phyloP scores from a whole-genome alignment of 2,797 vertebrate genomes.

The Centroberyx gerrardi region DNA sequence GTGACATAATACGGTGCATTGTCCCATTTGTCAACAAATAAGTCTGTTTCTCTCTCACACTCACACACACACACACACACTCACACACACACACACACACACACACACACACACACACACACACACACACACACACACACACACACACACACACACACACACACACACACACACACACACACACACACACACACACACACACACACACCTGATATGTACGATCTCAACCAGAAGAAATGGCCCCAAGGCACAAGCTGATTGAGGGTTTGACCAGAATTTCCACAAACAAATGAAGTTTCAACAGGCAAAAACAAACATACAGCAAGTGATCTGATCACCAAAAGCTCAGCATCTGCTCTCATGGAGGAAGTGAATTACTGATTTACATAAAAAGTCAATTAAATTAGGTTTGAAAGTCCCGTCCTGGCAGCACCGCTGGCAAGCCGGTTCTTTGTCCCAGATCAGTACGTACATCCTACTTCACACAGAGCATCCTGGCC shows the following conservation, averaged over 20 bases:
- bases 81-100: too few species aligned
- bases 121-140: too few species aligned
- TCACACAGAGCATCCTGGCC: background rate
- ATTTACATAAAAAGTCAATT: conserved; percentile 12
- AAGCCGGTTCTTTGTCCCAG: conserved; percentile 20
- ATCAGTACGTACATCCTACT: background rate
- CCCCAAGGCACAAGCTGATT: background rate
- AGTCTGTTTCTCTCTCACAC: background rate
- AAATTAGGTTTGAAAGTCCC: conserved; percentile 7
- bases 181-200: background rate
- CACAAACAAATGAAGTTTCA: background rate
- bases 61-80: background rate
- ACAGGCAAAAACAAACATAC: conserved; percentile 25
- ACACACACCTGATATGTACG: background rate
- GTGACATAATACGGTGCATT: background rate
- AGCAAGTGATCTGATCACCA: background rate
- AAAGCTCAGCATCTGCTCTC: background rate
- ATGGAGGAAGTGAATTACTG: background rate
- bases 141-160: too few species aligned
- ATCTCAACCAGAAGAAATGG: conserved; percentile 5
- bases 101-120: too few species aligned
- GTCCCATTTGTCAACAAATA: background rate
- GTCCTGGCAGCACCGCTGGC: conserved; percentile 16
- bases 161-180: too few species aligned
- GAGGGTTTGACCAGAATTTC: background rate